Percentiles rank a stretch among this genome's conserved stretches.
Evolutionary conservation across 2,888 invertebrate species (phyloP).

Genomic region (Pollenia griseotomentosa): DNA sequence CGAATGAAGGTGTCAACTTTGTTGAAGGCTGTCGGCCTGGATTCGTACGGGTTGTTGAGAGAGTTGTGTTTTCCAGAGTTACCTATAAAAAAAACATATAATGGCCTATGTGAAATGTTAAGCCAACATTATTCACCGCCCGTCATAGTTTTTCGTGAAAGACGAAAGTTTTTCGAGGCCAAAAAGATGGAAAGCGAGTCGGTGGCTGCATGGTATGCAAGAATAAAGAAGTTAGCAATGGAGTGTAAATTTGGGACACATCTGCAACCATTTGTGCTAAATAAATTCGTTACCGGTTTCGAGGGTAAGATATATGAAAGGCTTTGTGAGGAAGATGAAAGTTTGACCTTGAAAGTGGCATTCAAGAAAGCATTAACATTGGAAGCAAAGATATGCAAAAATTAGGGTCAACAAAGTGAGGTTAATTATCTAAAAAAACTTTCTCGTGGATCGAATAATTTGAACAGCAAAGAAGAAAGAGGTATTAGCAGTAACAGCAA

Average conservation of each 20-base stretch:
- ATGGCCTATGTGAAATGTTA: too few species aligned
- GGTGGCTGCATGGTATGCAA: constrained; percentile 36
- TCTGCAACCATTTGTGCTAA: constrained; percentile 27
- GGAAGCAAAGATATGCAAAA: constrained; percentile 16
- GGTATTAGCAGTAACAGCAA: not conserved
- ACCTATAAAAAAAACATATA: too few species aligned
- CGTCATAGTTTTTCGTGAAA: too few species aligned
- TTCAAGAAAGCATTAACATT: constrained; percentile 30
- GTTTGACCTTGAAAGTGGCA: constrained; percentile 11
- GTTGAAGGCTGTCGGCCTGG: too few species aligned
- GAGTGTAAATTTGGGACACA: constrained; percentile 34
- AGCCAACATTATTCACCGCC: too few species aligned
- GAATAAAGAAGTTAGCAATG: constrained; percentile 45
- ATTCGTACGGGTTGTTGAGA: too few species aligned
- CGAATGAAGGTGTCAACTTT: too few species aligned
- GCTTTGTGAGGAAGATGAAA: constrained; percentile 35
- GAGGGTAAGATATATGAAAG: constrained; percentile 36
- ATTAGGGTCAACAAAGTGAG: not conserved
- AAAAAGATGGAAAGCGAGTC: too few species aligned
- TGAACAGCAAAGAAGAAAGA: constrained; percentile 18
- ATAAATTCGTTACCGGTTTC: constrained; percentile 20
- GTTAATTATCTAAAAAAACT: not conserved
- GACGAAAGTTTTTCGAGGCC: too few species aligned
- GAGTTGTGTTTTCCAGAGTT: too few species aligned
- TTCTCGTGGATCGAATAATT: not conserved